phyloP scores from a whole-genome alignment of 2,113 vertebrate genomes.

The Chaetura pelagica region DNA sequence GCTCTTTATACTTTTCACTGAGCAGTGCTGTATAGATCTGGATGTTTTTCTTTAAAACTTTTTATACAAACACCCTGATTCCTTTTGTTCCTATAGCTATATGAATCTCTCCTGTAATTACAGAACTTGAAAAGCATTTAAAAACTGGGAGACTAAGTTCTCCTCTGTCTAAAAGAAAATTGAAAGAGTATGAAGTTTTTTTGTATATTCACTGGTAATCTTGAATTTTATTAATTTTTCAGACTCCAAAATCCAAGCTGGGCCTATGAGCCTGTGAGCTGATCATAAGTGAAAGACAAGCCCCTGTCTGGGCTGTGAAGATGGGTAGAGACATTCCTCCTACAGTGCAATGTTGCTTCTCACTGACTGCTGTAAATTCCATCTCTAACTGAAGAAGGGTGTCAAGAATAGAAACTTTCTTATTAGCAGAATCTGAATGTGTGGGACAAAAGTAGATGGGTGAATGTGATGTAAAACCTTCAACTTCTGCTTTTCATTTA shows the following conservation, averaged over 20 bases:
- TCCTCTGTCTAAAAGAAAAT: background rate
- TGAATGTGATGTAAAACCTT: background rate
- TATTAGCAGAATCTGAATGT: background rate
- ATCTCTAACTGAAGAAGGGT: background rate
- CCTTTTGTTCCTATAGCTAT: background rate
- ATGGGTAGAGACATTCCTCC: background rate
- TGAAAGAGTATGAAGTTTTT: rapidly evolving
- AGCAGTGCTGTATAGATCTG: background rate
- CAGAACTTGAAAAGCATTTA: background rate
- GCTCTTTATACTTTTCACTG: background rate
- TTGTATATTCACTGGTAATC: background rate
- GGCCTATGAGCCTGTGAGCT: background rate
- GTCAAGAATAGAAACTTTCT: background rate
- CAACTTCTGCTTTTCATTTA: background rate
- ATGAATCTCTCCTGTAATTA: background rate
- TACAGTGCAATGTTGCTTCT: background rate
- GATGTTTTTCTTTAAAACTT: background rate
- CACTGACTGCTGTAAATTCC: background rate
- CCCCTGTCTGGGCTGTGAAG: rapidly evolving
- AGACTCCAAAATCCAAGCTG: background rate
- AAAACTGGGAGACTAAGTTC: background rate
- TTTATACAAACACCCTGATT: background rate
- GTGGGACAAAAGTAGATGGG: background rate
- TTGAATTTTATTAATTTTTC: background rate
- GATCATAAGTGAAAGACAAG: background rate